These are phyloP conservation scores for Parapristionchus giblindavisi DNA, from an alignment of 2,888 invertebrate genomes.

Conservation along the genomic window DNA sequence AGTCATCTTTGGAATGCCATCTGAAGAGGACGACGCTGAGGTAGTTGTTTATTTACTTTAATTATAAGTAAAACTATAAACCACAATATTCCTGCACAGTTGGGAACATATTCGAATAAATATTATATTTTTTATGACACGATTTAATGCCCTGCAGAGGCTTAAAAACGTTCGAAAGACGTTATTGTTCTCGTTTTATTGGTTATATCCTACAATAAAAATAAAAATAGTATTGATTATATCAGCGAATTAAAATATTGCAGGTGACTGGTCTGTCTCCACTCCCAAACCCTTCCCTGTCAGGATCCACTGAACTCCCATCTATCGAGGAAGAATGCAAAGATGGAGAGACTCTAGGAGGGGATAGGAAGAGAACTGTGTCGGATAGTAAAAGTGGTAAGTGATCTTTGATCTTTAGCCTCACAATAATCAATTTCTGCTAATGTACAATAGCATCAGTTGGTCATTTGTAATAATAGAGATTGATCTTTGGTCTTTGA, in stretches of 20 bases:
- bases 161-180: too few relatives aligned
- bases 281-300: neutral
- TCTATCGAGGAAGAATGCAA: slow-evolving; percentile 52
- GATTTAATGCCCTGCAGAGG: too few relatives aligned
- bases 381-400: slow-evolving; percentile 5
- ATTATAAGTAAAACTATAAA: too few relatives aligned
- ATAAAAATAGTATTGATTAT: neutral
- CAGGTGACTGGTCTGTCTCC: slow-evolving; percentile 15
- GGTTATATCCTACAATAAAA: neutral
- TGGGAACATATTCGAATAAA: too few relatives aligned
- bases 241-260: neutral
- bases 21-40: slow-evolving; percentile 13
- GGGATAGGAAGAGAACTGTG: slow-evolving; percentile 21
- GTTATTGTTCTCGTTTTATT: neutral
- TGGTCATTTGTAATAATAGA: too few relatives aligned
- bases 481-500: too few relatives aligned
- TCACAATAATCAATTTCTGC: too few relatives aligned
- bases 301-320: slow-evolving; percentile 47
- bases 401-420: neutral
- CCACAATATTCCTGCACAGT: too few relatives aligned
- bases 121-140: too few relatives aligned
- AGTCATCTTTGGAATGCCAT: slow-evolving; percentile 27
- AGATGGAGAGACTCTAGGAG: neutral
- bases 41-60: too few relatives aligned
- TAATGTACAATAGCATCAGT: too few relatives aligned